A percentile compares a stretch with the other conserved stretches of the same genome.
These are phyloP conservation scores for Cataglyphis altisquamis DNA, from an alignment of 2,888 invertebrate species.

Conservation along the genomic window DNA sequence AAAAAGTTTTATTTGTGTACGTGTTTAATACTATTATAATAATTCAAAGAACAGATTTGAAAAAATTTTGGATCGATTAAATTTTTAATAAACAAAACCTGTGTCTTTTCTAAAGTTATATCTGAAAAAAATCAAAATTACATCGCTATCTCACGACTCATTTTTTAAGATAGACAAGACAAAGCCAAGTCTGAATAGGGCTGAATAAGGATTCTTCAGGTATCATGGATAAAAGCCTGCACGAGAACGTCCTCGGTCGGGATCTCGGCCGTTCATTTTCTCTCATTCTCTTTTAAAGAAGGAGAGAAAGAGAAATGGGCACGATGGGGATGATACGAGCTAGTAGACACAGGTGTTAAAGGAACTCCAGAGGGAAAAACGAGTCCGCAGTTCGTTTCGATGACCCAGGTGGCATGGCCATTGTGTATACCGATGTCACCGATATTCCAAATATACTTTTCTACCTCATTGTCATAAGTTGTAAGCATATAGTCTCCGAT, in stretches of 20 bases:
- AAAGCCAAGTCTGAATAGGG: conserved; percentile 31
- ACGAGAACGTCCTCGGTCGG: conserved; percentile 23
- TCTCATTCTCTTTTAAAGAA: conserved; percentile 9
- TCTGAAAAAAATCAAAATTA: background rate
- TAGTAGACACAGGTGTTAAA: conserved; percentile 65
- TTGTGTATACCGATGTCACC: conserved; percentile 78
- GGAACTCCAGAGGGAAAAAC: conserved; percentile 50
- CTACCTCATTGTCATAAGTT: conserved; percentile 74
- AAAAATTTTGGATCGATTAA: background rate
- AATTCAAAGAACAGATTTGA: background rate
- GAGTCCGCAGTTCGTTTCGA: conserved; percentile 48
- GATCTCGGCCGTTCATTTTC: conserved; percentile 41
- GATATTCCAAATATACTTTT: conserved; percentile 81
- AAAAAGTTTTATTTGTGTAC: background rate
- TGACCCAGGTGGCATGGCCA: conserved; percentile 77
- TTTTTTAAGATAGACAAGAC: conserved; percentile 21
- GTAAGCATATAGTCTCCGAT: conserved; percentile 74
- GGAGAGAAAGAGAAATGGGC: background rate
- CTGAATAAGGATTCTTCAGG: conserved; percentile 28
- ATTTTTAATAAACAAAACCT: background rate
- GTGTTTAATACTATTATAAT: background rate
- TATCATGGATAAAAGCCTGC: conserved; percentile 23
- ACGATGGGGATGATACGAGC: background rate
- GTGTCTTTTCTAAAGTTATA: background rate
- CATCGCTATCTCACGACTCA: background rate